phyloP scores from a whole-genome alignment of 2,888 invertebrate genomes.

The Chalcosyrphus nemorum region DNA sequence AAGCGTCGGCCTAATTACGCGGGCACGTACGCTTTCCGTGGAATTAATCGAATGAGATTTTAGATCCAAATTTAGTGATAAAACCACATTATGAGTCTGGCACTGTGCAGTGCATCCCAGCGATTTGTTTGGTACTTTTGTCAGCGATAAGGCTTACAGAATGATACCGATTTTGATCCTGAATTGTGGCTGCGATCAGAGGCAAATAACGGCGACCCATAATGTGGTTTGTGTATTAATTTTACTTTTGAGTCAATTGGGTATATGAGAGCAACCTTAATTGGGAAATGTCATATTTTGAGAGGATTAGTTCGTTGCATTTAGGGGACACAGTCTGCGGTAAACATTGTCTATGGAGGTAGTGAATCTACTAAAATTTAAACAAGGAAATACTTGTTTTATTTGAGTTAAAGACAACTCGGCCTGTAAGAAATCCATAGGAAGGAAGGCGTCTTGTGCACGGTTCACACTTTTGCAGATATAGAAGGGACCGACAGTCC shows the following conservation, averaged over 20 bases:
- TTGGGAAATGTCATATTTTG: background rate
- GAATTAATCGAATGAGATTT: conserved; percentile 55
- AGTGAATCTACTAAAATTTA: no score
- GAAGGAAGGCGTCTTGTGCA: no score
- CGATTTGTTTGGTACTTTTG: background rate
- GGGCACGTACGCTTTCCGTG: conserved; percentile 37
- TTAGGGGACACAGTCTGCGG: background rate
- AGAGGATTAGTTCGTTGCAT: background rate
- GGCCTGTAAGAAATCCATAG: no score
- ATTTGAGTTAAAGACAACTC: no score
- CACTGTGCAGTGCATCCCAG: background rate
- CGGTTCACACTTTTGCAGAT: no score
- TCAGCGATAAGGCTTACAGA: conserved; percentile 11
- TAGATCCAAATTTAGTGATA: conserved; percentile 34
- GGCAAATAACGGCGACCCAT: conserved; percentile 23
- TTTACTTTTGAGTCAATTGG: conserved; percentile 43
- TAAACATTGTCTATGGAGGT: background rate
- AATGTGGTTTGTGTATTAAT: conserved; percentile 54
- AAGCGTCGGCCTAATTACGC: conserved; percentile 49
- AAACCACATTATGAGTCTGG: conserved; percentile 47
- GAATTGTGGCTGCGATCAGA: conserved; percentile 38
- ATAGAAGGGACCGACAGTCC: no score
- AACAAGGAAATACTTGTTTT: no score
- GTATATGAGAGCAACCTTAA: background rate
- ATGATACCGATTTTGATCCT: conserved; percentile 50